A percentile compares a stretch with the other conserved stretches of the same genome.
Evolutionary conservation across 2,888 invertebrate genomes (phyloP).

Genomic region (Torymus aiolomorphi): DNA sequence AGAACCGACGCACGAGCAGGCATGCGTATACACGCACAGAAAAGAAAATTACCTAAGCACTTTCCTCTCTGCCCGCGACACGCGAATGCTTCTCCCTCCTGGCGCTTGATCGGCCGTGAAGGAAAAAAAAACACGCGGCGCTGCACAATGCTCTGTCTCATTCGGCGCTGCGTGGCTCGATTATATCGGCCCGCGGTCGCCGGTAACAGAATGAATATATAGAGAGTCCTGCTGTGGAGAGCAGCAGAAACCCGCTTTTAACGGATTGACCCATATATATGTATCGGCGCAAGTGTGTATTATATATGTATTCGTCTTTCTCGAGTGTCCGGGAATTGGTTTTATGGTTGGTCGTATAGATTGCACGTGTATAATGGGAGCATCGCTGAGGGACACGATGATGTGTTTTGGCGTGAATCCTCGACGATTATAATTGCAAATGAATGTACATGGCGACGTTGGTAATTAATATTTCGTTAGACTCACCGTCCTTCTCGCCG

Average conservation of each 20-base stretch:
- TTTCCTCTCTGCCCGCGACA: not conserved
- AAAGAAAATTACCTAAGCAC: constrained; percentile 20
- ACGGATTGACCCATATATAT: constrained; percentile 68
- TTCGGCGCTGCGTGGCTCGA: not conserved
- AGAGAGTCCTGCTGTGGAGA: not conserved
- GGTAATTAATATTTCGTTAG: no score
- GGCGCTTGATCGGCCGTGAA: no score
- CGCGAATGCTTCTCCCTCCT: constrained; percentile 36
- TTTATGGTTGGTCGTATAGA: no score
- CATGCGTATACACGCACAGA: not conserved
- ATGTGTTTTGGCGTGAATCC: no score
- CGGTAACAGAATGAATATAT: constrained; percentile 5
- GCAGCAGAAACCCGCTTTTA: constrained; percentile 61
- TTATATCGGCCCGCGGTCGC: not conserved
- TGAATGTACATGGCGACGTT: no score
- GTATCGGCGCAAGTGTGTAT: not conserved
- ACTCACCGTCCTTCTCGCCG: no score
- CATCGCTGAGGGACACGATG: no score
- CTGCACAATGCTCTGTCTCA: not conserved
- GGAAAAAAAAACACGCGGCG: no score
- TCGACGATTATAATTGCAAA: no score
- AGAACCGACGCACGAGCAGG: not conserved
- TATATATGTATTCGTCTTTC: not conserved
- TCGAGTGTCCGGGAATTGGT: not conserved
- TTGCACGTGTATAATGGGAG: no score